These are phyloP conservation scores for Nephrotoma flavescens DNA, from an alignment of 2,888 invertebrate genomes.

Conservation along the genomic window DNA sequence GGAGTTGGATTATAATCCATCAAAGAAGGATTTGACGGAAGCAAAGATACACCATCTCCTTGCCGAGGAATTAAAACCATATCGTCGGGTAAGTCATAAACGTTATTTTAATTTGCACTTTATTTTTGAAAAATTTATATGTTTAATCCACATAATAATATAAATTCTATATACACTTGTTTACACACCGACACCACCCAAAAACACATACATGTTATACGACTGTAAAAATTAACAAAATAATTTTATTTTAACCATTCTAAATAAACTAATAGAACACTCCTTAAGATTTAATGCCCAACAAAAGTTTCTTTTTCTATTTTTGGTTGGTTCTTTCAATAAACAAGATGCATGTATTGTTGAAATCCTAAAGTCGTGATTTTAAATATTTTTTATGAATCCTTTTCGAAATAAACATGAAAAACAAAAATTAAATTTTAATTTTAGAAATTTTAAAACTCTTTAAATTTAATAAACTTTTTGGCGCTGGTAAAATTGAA, in stretches of 20 bases:
- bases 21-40: slow-evolving; percentile 82
- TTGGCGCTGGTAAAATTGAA: neutral
- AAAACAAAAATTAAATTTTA: neutral
- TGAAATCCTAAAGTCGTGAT: neutral
- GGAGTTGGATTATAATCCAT: slow-evolving; percentile 83
- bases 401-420: neutral
- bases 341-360: neutral
- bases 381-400: neutral
- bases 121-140: slow-evolving; percentile 7
- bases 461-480: neutral
- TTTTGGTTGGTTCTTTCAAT: neutral
- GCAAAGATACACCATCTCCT: slow-evolving; percentile 87
- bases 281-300: neutral
- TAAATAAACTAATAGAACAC: neutral
- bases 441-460: neutral
- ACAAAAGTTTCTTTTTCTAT: neutral
- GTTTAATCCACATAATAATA: neutral
- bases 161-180: neutral
- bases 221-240: neutral
- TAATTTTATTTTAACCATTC: neutral
- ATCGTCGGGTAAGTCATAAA: slow-evolving; percentile 59
- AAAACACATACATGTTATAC: neutral
- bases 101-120: neutral
- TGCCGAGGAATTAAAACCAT: slow-evolving; percentile 78
- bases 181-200: neutral